Evolutionary conservation across 2,113 vertebrate species (phyloP).

Genomic region (Eidolon helvum): DNA sequence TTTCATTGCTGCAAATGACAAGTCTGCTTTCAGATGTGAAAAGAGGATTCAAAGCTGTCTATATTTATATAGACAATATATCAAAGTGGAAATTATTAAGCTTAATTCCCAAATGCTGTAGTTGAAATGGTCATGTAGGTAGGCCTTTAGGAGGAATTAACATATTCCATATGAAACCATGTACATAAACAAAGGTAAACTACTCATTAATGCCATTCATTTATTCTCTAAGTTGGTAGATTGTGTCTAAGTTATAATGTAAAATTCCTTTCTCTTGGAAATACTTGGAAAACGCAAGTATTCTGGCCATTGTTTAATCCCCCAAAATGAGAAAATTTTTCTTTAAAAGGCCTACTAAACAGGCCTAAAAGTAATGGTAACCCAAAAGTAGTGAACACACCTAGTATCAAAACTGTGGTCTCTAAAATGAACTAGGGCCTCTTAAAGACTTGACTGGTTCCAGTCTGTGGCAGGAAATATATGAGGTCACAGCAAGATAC

Average conservation of each 20-base stretch:
- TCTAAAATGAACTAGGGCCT: not conserved
- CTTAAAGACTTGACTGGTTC: not conserved
- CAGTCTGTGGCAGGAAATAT: not conserved
- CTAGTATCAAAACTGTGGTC: not conserved
- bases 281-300: not conserved
- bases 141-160: not conserved
- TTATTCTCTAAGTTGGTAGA: not conserved
- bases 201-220: not conserved
- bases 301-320: not conserved
- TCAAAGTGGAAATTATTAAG: not conserved
- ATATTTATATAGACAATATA: not conserved
- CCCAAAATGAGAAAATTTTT: not conserved
- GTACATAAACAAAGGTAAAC: not conserved
- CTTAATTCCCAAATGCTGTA: not conserved
- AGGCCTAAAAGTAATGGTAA: not conserved
- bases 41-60: not conserved
- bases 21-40: conserved; percentile 7
- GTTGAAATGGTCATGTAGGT: conserved; percentile 22
- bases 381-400: not conserved
- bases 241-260: not conserved
- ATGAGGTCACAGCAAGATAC: not conserved
- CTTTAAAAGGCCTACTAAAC: not conserved
- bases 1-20: not conserved
- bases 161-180: not conserved
- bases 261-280: not conserved